Percentiles rank a stretch among this genome's conserved stretches.
Conservation (phyloP, 2,113 vertebrate genomes). For the Stictonetta naevosa region DNA sequence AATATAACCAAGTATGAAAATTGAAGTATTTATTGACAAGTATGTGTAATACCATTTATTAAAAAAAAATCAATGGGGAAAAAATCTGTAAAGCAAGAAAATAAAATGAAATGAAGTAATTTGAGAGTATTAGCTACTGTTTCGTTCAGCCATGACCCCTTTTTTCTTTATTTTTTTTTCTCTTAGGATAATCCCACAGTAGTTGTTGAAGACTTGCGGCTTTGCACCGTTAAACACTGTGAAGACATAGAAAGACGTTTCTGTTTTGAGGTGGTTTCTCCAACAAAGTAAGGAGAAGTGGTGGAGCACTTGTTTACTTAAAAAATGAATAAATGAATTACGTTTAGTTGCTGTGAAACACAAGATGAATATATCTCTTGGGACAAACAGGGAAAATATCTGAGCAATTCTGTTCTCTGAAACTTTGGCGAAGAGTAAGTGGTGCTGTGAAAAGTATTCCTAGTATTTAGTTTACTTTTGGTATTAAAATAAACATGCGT, state of each 20-base stretch:
- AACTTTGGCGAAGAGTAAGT: background rate
- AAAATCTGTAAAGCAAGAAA: background rate
- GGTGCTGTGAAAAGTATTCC: slow-evolving; percentile 15
- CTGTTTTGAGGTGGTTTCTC: slow-evolving; percentile 98
- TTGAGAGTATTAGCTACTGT: background rate
- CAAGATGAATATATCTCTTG: background rate
- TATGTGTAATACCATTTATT: background rate
- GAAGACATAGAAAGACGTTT: slow-evolving; percentile 96
- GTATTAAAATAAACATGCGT: background rate
- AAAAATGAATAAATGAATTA: background rate
- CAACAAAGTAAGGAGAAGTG: slow-evolving; percentile 90
- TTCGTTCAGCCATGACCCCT: background rate
- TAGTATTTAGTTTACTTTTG: background rate
- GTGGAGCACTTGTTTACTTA: background rate
- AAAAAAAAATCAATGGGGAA: background rate
- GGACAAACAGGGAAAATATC: slow-evolving; percentile 21
- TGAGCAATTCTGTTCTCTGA: slow-evolving; percentile 3
- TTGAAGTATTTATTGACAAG: background rate
- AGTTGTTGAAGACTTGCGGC: slow-evolving; percentile 93
- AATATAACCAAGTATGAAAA: background rate
- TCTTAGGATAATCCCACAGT: slow-evolving; percentile 94
- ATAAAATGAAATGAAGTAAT: background rate
- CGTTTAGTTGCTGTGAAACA: background rate
- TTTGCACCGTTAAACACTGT: slow-evolving; percentile 97
- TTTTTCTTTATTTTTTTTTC: background rate